Evolutionary conservation across 2,797 vertebrate genomes (phyloP).

Genomic region (Anguilla megastoma): DNA sequence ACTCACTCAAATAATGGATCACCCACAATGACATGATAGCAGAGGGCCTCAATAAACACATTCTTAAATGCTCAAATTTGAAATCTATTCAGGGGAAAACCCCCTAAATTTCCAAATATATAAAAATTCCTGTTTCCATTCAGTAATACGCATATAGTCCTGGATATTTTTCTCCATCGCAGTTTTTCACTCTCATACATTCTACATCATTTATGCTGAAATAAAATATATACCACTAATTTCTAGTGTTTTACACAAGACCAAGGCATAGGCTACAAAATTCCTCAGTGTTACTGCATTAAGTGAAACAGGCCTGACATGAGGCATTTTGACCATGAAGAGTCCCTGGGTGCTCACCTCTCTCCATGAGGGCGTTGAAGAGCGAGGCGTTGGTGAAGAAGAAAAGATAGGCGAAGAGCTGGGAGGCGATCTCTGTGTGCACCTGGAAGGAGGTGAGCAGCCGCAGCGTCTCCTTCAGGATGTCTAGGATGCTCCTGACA

Average conservation of each 20-base stretch:
- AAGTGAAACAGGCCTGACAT: neutral
- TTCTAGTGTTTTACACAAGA: neutral
- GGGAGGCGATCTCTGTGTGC: constrained; percentile 70
- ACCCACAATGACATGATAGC: neutral
- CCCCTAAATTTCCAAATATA: neutral
- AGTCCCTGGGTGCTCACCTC: constrained; percentile 56
- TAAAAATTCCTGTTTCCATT: neutral
- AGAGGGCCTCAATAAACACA: neutral
- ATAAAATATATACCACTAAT: neutral
- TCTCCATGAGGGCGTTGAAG: constrained; percentile 80
- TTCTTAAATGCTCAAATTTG: neutral
- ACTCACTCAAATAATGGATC: neutral
- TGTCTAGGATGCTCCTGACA: constrained; percentile 63
- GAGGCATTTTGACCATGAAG: neutral
- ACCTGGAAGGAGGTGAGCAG: constrained; percentile 66
- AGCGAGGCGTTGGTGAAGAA: constrained; percentile 80
- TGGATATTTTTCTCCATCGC: neutral
- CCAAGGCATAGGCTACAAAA: neutral
- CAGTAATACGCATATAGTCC: neutral
- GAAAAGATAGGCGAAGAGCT: constrained; percentile 77
- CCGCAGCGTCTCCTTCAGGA: constrained; percentile 61
- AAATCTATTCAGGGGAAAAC: no score
- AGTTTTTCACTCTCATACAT: neutral
- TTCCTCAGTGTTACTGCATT: neutral
- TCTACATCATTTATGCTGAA: neutral